These are phyloP conservation scores for Pitangus sulphuratus DNA, from an alignment of 2,797 vertebrate genomes.

Conservation along the genomic window DNA sequence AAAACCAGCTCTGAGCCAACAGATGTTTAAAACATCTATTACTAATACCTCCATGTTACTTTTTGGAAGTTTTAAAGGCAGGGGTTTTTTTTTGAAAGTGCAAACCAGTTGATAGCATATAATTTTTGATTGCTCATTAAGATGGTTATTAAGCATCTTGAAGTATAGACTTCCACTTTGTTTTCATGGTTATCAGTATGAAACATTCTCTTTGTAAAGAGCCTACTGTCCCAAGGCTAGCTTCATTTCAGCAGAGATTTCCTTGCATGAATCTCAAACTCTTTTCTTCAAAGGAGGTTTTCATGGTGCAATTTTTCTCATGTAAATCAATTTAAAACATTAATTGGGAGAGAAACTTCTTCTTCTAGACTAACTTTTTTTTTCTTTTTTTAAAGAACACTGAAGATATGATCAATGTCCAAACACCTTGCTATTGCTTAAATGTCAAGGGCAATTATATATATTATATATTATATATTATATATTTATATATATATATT, in stretches of 20 bases:
- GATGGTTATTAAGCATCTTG: slow-evolving; percentile 56
- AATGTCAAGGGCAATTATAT: slow-evolving; percentile 61
- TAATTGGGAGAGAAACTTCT: slow-evolving; percentile 57
- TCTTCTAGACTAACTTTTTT: slow-evolving; percentile 16
- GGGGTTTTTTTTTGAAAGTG: slow-evolving; percentile 3
- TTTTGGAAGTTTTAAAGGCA: slow-evolving; percentile 39
- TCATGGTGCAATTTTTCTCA: slow-evolving; percentile 42
- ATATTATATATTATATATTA: too few species aligned
- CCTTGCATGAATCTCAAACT: slow-evolving; percentile 13
- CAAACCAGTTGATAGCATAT: slow-evolving; percentile 8
- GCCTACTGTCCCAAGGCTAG: slow-evolving; percentile 54
- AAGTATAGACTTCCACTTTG: slow-evolving; percentile 48
- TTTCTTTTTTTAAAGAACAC: background rate
- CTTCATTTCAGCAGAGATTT: slow-evolving; percentile 52
- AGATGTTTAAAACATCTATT: slow-evolving; percentile 1
- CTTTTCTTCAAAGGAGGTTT: slow-evolving; percentile 64
- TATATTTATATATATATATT: too few species aligned
- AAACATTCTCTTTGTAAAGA: slow-evolving; percentile 66
- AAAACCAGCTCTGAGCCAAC: background rate
- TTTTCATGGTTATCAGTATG: slow-evolving; percentile 68
- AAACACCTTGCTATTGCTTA: slow-evolving; percentile 64
- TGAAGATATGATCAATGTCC: slow-evolving; percentile 17
- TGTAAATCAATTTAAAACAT: slow-evolving; percentile 72
- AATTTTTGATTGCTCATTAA: slow-evolving; percentile 66
- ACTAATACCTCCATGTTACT: background rate